Conservation (phyloP, 1,140 invertebrate genomes). For the Bombus waltoni region DNA sequence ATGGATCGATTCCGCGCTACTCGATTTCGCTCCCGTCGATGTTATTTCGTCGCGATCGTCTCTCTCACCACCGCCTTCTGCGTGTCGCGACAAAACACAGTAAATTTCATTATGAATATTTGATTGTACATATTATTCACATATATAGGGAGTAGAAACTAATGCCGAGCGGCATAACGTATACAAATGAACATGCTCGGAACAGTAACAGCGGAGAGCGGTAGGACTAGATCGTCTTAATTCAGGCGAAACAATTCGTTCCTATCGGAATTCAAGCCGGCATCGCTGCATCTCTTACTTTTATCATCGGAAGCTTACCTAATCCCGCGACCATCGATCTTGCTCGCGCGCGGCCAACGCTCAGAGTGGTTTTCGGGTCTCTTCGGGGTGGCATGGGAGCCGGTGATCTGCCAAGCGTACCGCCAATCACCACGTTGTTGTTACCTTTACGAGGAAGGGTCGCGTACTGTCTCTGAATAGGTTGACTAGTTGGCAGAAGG, state of each 20-base stretch:
- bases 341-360: slow-evolving; percentile 93
- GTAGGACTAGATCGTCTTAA: background rate
- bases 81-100: slow-evolving; percentile 29
- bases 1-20: slow-evolving; percentile 91
- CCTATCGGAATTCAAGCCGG: too few relatives aligned
- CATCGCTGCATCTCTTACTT: too few relatives aligned
- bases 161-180: too few relatives aligned
- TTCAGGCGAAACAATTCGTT: background rate
- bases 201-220: too few relatives aligned
- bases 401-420: slow-evolving; percentile 85
- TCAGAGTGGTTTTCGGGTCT: slow-evolving; percentile 96
- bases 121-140: too few relatives aligned
- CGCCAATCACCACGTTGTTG: slow-evolving; percentile 79
- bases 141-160: too few relatives aligned
- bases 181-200: too few relatives aligned
- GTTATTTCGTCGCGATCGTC: slow-evolving; percentile 87
- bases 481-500: slow-evolving; percentile 83
- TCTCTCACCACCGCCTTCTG: slow-evolving; percentile 85
- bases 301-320: slow-evolving; percentile 77
- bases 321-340: slow-evolving; percentile 95
- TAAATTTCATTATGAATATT: too few relatives aligned
- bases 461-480: slow-evolving; percentile 86
- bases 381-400: slow-evolving; percentile 93
- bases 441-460: slow-evolving; percentile 88
- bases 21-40: slow-evolving; percentile 86